Evolutionary conservation across 1,140 invertebrate species (phyloP).

Genomic region (Maconellicoccus hirsutus): DNA sequence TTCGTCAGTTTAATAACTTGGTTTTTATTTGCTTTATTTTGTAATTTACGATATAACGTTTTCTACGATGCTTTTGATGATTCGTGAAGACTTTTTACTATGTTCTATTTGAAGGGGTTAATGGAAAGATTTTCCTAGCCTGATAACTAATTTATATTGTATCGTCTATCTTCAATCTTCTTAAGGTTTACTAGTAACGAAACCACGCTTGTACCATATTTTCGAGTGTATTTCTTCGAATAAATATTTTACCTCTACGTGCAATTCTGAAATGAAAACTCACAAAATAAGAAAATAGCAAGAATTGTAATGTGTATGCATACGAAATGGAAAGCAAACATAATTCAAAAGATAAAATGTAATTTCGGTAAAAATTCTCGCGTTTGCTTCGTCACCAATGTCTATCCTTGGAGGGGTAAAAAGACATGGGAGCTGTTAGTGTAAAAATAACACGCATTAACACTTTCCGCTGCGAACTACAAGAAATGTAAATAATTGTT

Average conservation of each 20-base stretch:
- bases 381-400: slow-evolving; percentile 2
- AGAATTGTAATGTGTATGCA: slow-evolving; percentile 5
- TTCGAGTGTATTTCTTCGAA: too few relatives aligned
- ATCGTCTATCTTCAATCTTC: too few relatives aligned
- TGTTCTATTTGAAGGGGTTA: too few relatives aligned
- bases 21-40: background rate
- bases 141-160: too few relatives aligned
- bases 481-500: slow-evolving; percentile 6
- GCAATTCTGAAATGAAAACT: too few relatives aligned
- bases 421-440: background rate
- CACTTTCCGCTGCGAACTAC: background rate
- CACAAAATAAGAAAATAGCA: background rate
- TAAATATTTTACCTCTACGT: too few relatives aligned
- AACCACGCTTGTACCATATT: too few relatives aligned
- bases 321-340: slow-evolving; percentile 4
- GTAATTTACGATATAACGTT: background rate
- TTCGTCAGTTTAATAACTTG: background rate
- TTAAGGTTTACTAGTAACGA: too few relatives aligned
- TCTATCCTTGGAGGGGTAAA: background rate
- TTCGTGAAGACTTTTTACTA: too few relatives aligned
- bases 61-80: background rate
- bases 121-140: too few relatives aligned
- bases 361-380: slow-evolving; percentile 9
- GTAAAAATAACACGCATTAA: slow-evolving; percentile 5
- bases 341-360: background rate